phyloP scores from a whole-genome alignment of 1,140 invertebrate species.

The Caenorhabditis elegans region WBcel235 BX284603.4:5103001-5103500 shows the following conservation, averaged over 20 bases:
- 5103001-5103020: too few species aligned
- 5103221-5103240: too few species aligned
- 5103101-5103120: too few species aligned
- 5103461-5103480: not conserved
- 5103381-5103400: constrained; percentile 1
- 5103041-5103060: too few species aligned
- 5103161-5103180: too few species aligned
- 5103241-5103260: not conserved
- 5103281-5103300: not conserved
- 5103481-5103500: not conserved
- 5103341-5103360: constrained; percentile 4
- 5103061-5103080: too few species aligned
- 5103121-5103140: too few species aligned
- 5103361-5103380: not conserved
- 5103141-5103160: too few species aligned
- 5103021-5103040: too few species aligned
- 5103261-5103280: not conserved
- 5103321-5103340: not conserved
- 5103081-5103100: too few species aligned
- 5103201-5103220: too few species aligned
- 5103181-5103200: too few species aligned
- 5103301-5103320: constrained; percentile 4
- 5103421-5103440: not conserved
- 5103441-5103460: not conserved
- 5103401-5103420: not conserved